Conservation (phyloP, 2,113 vertebrate species). For the Kobus ellipsiprymnus region DNA sequence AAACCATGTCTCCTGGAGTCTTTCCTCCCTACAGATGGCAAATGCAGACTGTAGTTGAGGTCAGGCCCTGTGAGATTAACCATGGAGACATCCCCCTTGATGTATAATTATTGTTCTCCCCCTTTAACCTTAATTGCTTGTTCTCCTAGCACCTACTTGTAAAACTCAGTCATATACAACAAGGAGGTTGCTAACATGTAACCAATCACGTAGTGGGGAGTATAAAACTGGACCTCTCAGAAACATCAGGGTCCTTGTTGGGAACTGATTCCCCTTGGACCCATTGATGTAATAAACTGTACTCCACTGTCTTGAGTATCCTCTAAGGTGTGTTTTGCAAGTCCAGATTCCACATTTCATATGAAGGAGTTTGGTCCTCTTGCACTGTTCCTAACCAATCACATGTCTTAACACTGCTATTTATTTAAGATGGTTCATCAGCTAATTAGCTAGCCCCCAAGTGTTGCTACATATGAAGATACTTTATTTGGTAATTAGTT, state of each 20-base stretch:
- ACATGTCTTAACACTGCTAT: not conserved
- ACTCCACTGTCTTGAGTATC: not conserved
- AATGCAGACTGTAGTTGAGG: not conserved
- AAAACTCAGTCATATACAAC: not conserved
- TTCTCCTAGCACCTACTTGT: not conserved
- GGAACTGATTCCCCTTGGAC: not conserved
- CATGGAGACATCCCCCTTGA: not conserved
- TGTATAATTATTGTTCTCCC: not conserved
- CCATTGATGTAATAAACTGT: not conserved
- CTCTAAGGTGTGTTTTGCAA: not conserved
- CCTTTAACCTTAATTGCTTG: not conserved
- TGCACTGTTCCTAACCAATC: not conserved
- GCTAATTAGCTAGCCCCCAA: not conserved
- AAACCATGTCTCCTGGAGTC: not conserved
- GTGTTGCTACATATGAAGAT: not conserved
- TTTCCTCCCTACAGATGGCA: not conserved
- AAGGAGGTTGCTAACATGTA: not conserved
- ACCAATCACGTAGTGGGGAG: not conserved
- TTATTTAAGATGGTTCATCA: not conserved
- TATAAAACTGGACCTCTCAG: not conserved
- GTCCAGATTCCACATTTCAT: not conserved
- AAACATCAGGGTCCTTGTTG: not conserved
- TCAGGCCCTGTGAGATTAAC: not conserved
- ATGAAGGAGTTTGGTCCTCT: not conserved
- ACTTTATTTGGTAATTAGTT: conserved; percentile 20